Conservation (phyloP, 2,797 vertebrate genomes). For the Silurus lanzhouensis region DNA sequence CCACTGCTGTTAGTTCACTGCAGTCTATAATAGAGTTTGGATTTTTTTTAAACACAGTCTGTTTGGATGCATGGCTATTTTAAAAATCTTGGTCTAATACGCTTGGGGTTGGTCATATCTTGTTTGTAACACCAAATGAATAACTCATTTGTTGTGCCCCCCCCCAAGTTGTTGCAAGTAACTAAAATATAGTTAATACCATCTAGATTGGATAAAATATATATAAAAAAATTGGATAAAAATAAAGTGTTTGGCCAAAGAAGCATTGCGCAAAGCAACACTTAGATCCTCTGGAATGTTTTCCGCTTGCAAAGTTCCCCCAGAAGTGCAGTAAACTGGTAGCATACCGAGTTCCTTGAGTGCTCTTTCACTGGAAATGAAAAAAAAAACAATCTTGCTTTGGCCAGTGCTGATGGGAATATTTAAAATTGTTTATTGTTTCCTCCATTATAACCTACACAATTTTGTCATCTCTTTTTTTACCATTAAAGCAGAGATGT, state of each 20-base stretch:
- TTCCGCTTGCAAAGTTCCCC: background rate
- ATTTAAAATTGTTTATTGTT: background rate
- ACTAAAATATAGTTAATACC: background rate
- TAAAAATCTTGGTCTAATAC: background rate
- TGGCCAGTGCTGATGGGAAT: conserved; percentile 10
- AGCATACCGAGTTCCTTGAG: background rate
- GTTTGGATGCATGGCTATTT: background rate
- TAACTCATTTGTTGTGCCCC: too few species aligned
- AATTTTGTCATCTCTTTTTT: conserved; percentile 4
- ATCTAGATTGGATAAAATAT: background rate
- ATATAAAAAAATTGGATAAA: background rate
- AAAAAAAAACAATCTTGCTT: background rate
- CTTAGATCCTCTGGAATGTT: conserved; percentile 4
- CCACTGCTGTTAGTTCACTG: background rate
- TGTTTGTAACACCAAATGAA: background rate
- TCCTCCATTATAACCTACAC: background rate
- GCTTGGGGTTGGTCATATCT: background rate
- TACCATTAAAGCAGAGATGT: background rate
- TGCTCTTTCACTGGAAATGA: background rate
- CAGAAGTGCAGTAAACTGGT: conserved; percentile 14
- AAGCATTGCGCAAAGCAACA: background rate
- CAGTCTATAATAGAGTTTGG: background rate
- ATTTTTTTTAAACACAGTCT: background rate
- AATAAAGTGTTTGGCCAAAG: background rate
- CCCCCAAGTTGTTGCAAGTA: background rate